Base-by-base conservation (phyloP, 2,113 vertebrate species). In the Chaetops frenatus region DNA sequence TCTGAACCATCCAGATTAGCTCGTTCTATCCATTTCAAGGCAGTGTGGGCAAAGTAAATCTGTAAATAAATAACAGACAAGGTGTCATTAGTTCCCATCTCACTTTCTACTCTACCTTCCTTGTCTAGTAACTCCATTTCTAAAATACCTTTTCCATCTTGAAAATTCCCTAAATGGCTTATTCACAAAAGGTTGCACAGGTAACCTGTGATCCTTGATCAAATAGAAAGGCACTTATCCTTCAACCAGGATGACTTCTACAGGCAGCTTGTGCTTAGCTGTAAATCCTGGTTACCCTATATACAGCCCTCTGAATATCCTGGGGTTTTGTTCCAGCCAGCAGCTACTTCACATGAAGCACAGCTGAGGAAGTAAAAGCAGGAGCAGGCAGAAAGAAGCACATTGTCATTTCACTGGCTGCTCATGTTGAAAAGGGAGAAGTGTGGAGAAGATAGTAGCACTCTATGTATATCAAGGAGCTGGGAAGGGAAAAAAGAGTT, bases 41-140 rank as follows among this genome's bases (percentile, higher is more conserved):
- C 97, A 1, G 96, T 98, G 61, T 98, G 98, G 24, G 98, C 98
- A 97, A 99, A 99, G 93, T 99, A 99, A 44, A 99, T 97, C 99
- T 99, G 89, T 56, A 66, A 95, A 97, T 61, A 96, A 81, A 97
- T 87, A 66, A 88, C 2, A 93, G 40, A 64, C 19, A 36, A 66
- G 16, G 15, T 33, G 15, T 45, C 45, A 67, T 81, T 84, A 92
- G 67, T 81, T 73, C 22, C 47, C 38, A 36, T 77, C 27, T 73
- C 51, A 61, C 57, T 92, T 94, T 73, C 42, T 51, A 23, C 28
- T 76, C 83, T 33, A 12, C 40, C 80, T 96, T 47, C 58, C 50
- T 71, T 36, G 36, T 66, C 62, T 81, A 44, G 36, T 22, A 57
- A 29, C 36, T 92, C 38, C 51, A 70, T 8, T 89, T 71, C 20